phyloP scores from a whole-genome alignment of 2,888 invertebrate genomes.

The Hypercompe scribonia region DNA sequence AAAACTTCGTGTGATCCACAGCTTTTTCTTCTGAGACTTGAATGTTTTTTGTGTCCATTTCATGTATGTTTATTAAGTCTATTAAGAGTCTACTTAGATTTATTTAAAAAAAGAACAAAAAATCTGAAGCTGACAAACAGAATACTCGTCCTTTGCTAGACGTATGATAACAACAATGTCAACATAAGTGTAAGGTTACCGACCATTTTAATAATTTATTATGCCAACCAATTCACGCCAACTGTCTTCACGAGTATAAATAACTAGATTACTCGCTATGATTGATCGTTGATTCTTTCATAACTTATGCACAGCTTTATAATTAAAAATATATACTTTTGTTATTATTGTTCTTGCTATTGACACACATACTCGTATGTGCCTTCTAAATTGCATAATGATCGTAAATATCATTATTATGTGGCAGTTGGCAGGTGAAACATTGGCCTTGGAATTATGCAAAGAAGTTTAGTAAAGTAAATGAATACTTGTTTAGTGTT shows the following conservation, averaged over 20 bases:
- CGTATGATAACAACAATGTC: no score
- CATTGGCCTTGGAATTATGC: conserved; percentile 1
- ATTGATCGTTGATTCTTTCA: conserved; percentile 47
- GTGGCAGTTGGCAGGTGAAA: background rate
- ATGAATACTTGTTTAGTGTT: background rate
- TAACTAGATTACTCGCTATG: conserved; percentile 27
- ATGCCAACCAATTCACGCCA: background rate
- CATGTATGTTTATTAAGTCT: background rate
- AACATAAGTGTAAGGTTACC: background rate
- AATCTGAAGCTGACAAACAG: no score
- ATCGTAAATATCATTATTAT: conserved; percentile 3
- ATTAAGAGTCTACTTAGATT: no score
- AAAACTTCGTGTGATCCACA: no score
- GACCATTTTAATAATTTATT: background rate
- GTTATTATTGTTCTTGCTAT: conserved; percentile 13
- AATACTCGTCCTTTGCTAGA: no score
- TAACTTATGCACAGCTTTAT: conserved; percentile 40
- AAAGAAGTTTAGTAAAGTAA: background rate
- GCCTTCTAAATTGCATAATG: conserved; percentile 14
- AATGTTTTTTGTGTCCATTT: no score
- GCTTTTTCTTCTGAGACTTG: no score
- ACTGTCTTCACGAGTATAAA: conserved; percentile 19
- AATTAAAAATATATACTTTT: conserved; percentile 41
- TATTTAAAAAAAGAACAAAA: no score
- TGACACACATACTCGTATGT: conserved; percentile 4